Evolutionary conservation across 2,113 vertebrate species (phyloP).

Genomic region (Platysternon megacephalum): DNA sequence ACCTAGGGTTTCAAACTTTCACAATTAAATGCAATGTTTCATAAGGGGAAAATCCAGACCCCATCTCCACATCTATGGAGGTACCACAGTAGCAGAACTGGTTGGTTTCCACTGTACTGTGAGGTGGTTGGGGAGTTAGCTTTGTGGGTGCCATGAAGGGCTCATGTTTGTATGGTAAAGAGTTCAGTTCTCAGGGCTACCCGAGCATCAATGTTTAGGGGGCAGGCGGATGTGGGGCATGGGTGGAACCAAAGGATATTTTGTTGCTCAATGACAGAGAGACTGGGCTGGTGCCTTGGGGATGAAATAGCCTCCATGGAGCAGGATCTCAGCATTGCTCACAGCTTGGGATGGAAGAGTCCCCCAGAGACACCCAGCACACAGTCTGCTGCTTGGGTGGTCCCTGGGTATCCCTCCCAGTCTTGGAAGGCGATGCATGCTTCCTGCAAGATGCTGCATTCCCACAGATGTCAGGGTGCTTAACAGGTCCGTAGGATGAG

Average conservation of each 20-base stretch:
- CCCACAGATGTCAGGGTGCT: not conserved
- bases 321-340: not conserved
- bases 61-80: not conserved
- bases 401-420: not conserved
- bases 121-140: too few species aligned
- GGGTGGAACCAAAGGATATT: not conserved
- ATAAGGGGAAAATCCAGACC: not conserved
- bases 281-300: not conserved
- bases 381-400: not conserved
- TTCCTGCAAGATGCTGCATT: not conserved
- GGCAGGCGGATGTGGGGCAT: not conserved
- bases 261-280: fast-evolving
- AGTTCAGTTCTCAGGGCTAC: not conserved
- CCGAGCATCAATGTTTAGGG: not conserved
- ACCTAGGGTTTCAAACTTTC: not conserved
- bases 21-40: not conserved
- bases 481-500: not conserved
- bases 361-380: not conserved
- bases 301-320: not conserved
- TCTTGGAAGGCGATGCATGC: not conserved
- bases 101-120: not conserved
- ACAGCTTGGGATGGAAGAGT: not conserved
- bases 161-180: not conserved
- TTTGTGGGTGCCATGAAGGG: not conserved
- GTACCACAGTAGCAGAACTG: fast-evolving